These are phyloP conservation scores for Engystomops pustulosus DNA, from an alignment of 2,113 vertebrate genomes.

Conservation along the genomic window DNA sequence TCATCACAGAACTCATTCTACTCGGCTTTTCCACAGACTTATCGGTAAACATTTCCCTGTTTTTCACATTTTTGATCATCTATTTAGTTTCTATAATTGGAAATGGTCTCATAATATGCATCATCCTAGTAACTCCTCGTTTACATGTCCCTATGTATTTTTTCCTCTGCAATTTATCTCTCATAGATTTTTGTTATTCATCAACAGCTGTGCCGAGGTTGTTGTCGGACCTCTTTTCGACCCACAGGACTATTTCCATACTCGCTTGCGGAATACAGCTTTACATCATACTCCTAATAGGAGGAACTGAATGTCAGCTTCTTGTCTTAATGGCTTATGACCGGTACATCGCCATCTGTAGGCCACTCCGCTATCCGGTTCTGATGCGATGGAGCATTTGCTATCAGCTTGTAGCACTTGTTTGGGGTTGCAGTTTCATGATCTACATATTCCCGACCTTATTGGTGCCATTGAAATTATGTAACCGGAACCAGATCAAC, in stretches of 20 bases:
- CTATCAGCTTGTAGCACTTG: not conserved
- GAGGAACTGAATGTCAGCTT: not conserved
- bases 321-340: constrained; percentile 24
- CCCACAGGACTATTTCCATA: not conserved
- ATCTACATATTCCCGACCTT: not conserved
- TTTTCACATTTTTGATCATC: not conserved
- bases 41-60: not conserved
- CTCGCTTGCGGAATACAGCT: not conserved
- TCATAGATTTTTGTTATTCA: constrained; percentile 1
- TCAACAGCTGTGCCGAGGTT: not conserved
- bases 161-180: constrained; percentile 1
- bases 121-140: not conserved
- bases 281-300: not conserved
- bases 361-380: not conserved
- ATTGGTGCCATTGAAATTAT: not conserved
- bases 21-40: not conserved
- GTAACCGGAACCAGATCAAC: not conserved
- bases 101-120: constrained; percentile 1
- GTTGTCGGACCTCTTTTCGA: not conserved
- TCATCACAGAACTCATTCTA: not conserved
- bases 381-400: not conserved
- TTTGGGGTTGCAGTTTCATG: constrained; percentile 17
- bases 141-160: constrained; percentile 2
- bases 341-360: not conserved
- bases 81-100: not conserved